These are phyloP conservation scores for Electrona antarctica DNA, from an alignment of 2,113 vertebrate species.

Conservation along the genomic window DNA sequence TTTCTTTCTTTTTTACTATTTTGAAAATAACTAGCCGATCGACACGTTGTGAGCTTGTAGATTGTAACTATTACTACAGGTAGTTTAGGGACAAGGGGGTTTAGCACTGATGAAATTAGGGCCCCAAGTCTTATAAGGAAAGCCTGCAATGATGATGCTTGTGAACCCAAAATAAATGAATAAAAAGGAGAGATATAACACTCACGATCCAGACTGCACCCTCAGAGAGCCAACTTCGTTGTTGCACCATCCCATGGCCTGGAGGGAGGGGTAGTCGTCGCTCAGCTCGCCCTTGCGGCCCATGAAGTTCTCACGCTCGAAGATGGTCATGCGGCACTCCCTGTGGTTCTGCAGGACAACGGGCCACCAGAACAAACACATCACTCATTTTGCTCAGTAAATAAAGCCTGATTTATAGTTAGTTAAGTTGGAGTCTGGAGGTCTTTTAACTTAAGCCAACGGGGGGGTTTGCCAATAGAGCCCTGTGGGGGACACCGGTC, in stretches of 20 bases:
- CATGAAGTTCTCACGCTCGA: constrained; percentile 92
- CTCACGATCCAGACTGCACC: constrained; percentile 89
- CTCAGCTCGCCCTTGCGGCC: constrained; percentile 89
- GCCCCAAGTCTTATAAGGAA: not conserved
- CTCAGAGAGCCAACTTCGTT: constrained; percentile 90
- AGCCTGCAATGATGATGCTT: not conserved
- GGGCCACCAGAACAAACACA: not conserved
- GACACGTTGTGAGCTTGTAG: no score
- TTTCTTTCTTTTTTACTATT: no score
- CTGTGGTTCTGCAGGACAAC: constrained; percentile 82
- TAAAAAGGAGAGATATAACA: constrained; percentile 34
- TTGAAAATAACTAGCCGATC: no score
- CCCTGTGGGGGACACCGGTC: not conserved
- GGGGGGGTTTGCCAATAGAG: no score
- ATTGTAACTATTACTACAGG: no score
- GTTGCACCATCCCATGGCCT: constrained; percentile 93
- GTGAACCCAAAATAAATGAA: no score
- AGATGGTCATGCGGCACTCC: constrained; percentile 89
- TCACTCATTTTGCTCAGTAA: not conserved
- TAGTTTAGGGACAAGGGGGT: no score
- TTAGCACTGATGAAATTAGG: no score
- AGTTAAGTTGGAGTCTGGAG: no score
- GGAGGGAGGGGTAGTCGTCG: constrained; percentile 90
- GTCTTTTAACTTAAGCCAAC: no score
- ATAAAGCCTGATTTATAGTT: no score